Evolutionary conservation across 2,888 invertebrate species (phyloP).

Genomic region (Cybosia mesomella): DNA sequence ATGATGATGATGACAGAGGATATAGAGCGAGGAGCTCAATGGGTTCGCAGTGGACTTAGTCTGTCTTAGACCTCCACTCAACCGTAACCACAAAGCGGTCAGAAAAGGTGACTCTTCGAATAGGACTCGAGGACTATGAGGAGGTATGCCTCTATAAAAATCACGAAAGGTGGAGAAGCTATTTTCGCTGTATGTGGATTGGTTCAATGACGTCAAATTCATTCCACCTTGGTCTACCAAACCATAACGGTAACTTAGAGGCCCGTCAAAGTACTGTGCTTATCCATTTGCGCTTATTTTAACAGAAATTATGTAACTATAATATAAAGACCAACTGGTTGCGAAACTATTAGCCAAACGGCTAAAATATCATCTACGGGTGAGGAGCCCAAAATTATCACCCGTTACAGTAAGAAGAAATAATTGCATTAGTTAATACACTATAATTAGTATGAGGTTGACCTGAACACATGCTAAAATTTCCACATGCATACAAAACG

Average conservation of each 20-base stretch:
- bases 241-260: too few species aligned
- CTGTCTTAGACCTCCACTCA: too few species aligned
- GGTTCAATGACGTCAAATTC: not conserved
- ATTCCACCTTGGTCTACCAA: not conserved
- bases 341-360: not conserved
- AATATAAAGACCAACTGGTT: not conserved
- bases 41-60: too few species aligned
- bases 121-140: not conserved
- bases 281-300: too few species aligned
- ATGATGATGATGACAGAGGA: not conserved
- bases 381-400: not conserved
- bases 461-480: slow-evolving; percentile 67
- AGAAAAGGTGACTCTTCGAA: not conserved
- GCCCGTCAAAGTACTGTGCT: too few species aligned
- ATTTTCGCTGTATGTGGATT: not conserved
- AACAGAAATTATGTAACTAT: not conserved
- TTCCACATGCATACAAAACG: slow-evolving; percentile 67
- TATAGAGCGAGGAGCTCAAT: not conserved
- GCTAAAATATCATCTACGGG: not conserved
- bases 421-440: slow-evolving; percentile 52
- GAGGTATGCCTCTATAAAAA: too few species aligned
- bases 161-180: not conserved
- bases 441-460: slow-evolving; percentile 60
- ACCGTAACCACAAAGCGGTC: not conserved
- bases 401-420: slow-evolving; percentile 5